Evolutionary conservation across 2,888 invertebrate species (phyloP).

Genomic region (Pseudeuparius sepicola): DNA sequence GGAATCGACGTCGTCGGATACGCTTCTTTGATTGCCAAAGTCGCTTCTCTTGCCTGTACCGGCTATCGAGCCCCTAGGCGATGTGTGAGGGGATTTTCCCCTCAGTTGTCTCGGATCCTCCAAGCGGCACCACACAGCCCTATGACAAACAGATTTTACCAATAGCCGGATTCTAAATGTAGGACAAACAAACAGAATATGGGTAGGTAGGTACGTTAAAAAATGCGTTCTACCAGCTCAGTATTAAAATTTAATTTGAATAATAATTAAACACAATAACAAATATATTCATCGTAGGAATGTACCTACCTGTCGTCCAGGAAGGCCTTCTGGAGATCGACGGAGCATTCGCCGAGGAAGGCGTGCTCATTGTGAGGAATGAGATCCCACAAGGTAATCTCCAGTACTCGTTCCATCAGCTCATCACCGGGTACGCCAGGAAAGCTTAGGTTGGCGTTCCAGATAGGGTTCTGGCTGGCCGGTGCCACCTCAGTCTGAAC

Average conservation of each 20-base stretch:
- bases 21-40: constrained; percentile 64
- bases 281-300: too few relatives aligned
- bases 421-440: constrained; percentile 69
- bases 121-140: constrained; percentile 82
- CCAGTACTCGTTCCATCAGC: constrained; percentile 68
- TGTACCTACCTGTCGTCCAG: constrained; percentile 1
- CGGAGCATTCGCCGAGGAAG: constrained; percentile 70
- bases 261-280: too few relatives aligned
- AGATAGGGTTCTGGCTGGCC: constrained; percentile 79
- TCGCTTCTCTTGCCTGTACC: constrained; percentile 56
- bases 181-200: too few relatives aligned
- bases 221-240: too few relatives aligned
- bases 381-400: constrained; percentile 82
- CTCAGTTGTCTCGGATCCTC: constrained; percentile 67
- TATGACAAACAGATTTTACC: too few relatives aligned
- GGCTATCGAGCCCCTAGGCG: constrained; percentile 69
- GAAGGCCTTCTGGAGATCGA: constrained; percentile 50
- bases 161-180: too few relatives aligned
- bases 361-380: constrained; percentile 73
- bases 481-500: constrained; percentile 79
- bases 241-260: too few relatives aligned
- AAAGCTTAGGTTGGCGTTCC: constrained; percentile 86
- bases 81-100: constrained; percentile 65
- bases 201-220: too few relatives aligned
- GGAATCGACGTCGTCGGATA: constrained; percentile 64